Conservation (phyloP, 2,888 invertebrate genomes). For the Aplocera efformata region DNA sequence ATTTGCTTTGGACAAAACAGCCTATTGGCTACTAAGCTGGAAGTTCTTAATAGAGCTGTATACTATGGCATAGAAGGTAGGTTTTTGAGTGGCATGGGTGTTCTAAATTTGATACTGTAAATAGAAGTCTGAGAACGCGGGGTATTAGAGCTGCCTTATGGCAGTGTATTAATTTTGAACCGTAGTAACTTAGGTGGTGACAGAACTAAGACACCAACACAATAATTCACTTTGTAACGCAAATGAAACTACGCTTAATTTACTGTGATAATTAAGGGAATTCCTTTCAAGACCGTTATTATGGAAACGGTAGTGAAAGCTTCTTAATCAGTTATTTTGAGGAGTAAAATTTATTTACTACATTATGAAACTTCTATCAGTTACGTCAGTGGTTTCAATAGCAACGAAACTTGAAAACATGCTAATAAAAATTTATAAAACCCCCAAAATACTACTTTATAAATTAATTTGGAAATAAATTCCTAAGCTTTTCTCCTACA, state of each 20-base stretch:
- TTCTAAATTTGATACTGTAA: constrained; percentile 72
- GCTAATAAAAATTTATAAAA: no score
- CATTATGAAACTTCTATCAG: neutral
- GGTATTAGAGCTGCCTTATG: constrained; percentile 78
- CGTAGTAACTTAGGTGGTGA: constrained; percentile 79
- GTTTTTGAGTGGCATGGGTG: constrained; percentile 28
- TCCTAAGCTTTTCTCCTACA: constrained; percentile 23
- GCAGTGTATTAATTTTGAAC: constrained; percentile 80
- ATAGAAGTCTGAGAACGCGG: constrained; percentile 62
- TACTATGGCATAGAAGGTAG: constrained; percentile 26
- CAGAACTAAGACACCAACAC: constrained; percentile 79
- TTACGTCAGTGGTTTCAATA: no score
- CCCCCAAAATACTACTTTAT: no score
- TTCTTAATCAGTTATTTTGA: constrained; percentile 12
- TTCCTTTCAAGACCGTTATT: constrained; percentile 63
- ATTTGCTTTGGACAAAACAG: constrained; percentile 49
- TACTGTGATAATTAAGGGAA: constrained; percentile 78
- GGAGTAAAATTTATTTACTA: constrained; percentile 9
- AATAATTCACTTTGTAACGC: constrained; percentile 77
- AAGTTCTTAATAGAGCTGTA: constrained; percentile 30
- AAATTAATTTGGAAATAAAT: constrained; percentile 4
- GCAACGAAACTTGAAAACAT: neutral
- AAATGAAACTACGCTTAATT: constrained; percentile 80
- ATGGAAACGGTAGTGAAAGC: constrained; percentile 22
- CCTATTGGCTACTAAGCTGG: constrained; percentile 35